These are phyloP conservation scores for Anthrax anthrax DNA, from an alignment of 2,888 invertebrate species.

Conservation along the genomic window DNA sequence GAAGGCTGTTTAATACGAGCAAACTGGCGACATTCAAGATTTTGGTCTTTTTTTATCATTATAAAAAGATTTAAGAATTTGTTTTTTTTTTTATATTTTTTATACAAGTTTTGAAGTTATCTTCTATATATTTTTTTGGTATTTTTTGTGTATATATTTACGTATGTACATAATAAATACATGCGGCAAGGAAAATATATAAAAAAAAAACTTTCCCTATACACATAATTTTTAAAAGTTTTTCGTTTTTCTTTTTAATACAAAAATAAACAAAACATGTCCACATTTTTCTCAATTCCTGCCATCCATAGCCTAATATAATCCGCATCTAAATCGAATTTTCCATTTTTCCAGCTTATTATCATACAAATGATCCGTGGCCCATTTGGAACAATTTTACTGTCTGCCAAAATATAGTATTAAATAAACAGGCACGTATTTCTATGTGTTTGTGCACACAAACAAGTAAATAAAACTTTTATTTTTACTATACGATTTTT, in stretches of 20 bases:
- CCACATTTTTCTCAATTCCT: not conserved
- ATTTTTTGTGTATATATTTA: no score
- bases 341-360: conserved; percentile 6
- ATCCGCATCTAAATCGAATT: conserved; percentile 5
- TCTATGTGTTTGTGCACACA: no score
- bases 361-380: conserved; percentile 8
- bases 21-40: not conserved
- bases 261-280: conserved; percentile 2
- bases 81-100: no score
- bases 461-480: no score
- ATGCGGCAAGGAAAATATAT: not conserved
- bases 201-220: not conserved
- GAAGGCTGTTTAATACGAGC: no score
- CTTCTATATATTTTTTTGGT: no score
- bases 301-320: conserved; percentile 1
- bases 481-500: no score
- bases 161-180: no score
- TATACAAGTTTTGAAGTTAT: no score
- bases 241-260: not conserved
- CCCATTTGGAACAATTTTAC: conserved; percentile 6
- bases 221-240: not conserved
- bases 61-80: no score
- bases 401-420: conserved; percentile 1
- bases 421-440: not conserved
- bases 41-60: not conserved